Percentiles rank a stretch among this genome's conserved stretches.
Conservation (phyloP, 2,888 invertebrate genomes). For the Limnephilus lunatus region DNA sequence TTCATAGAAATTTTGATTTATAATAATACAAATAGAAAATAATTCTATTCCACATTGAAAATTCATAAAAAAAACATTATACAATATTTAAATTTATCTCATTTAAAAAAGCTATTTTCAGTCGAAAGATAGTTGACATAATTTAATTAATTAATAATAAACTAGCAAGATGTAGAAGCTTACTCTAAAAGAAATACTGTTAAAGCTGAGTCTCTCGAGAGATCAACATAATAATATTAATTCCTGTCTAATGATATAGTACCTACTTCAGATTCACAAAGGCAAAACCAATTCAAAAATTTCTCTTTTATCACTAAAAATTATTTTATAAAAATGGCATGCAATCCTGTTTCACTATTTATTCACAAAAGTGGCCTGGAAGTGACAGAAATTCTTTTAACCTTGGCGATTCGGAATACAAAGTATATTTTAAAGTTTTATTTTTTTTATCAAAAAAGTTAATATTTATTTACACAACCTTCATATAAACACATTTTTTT, state of each 20-base stretch:
- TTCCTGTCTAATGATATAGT: too few relatives aligned
- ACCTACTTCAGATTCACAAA: not conserved
- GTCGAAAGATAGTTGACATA: conserved; percentile 28
- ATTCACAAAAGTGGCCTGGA: not conserved
- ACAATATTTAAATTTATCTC: conserved; percentile 3
- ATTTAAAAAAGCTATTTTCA: conserved; percentile 20
- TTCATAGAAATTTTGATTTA: conserved; percentile 4
- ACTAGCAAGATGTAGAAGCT: not conserved
- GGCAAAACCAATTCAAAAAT: not conserved
- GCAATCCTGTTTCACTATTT: not conserved
- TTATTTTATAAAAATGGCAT: not conserved
- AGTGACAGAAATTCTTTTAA: not conserved
- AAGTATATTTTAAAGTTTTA: not conserved
- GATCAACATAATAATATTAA: not conserved
- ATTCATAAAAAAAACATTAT: not conserved
- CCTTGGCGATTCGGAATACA: not conserved
- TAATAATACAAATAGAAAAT: conserved; percentile 15
- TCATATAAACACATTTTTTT: not conserved
- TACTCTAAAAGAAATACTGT: conserved; percentile 29
- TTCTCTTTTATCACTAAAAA: not conserved
- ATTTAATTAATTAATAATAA: conserved; percentile 7
- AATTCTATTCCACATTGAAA: not conserved
- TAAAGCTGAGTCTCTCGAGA: not conserved
- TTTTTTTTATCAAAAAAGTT: not conserved
- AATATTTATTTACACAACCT: not conserved